Conservation (phyloP, 2,113 vertebrate genomes). For the Bufo bufo region DNA sequence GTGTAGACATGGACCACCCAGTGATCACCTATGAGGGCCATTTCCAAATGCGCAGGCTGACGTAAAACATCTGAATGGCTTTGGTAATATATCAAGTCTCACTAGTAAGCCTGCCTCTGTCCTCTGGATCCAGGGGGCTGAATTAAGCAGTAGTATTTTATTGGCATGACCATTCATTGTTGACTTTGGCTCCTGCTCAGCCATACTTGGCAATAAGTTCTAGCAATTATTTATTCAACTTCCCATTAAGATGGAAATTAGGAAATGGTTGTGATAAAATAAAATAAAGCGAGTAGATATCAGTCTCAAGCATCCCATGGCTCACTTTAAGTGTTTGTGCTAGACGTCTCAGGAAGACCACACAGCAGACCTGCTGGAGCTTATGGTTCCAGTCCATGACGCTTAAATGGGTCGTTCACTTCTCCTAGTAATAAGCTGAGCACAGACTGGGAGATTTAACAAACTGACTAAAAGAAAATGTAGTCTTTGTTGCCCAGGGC, state of each 20-base stretch:
- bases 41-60: not conserved
- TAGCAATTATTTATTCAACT: slow-evolving; percentile 53
- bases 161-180: slow-evolving; percentile 27
- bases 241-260: slow-evolving; percentile 53
- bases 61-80: not conserved
- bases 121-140: slow-evolving; percentile 19
- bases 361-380: not conserved
- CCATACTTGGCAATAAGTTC: slow-evolving; percentile 26
- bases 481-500: no score
- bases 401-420: no score
- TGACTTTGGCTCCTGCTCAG: slow-evolving; percentile 38
- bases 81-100: slow-evolving; percentile 44
- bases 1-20: no score
- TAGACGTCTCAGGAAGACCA: not conserved
- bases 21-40: not conserved
- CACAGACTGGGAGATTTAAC: no score
- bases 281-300: not conserved
- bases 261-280: slow-evolving; percentile 25
- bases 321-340: not conserved
- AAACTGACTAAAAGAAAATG: no score
- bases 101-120: slow-evolving; percentile 14
- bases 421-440: no score
- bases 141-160: slow-evolving; percentile 52
- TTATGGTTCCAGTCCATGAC: not conserved
- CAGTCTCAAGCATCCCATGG: not conserved